Conservation (phyloP, 2,113 vertebrate genomes). For the Ifrita kowaldi region DNA sequence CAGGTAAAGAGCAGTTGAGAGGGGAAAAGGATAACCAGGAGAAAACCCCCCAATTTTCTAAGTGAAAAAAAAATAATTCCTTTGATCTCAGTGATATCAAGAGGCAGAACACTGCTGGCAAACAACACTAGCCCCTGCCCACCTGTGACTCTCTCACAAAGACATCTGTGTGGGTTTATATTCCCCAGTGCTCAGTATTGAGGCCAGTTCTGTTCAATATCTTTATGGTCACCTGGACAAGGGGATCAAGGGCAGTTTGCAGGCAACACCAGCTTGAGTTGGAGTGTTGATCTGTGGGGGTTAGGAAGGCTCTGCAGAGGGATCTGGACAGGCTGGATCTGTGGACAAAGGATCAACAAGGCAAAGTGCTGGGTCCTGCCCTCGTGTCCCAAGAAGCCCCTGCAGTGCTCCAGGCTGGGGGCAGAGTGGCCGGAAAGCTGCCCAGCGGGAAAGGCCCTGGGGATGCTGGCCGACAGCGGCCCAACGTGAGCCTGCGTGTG, state of each 20-base stretch:
- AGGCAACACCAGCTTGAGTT: not conserved
- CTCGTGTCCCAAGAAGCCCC: not conserved
- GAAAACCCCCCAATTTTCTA: not conserved
- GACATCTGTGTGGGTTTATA: not conserved
- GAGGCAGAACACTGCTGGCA: not conserved
- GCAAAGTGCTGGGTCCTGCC: fast-evolving
- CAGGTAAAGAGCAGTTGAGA: not conserved
- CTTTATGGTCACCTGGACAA: not conserved
- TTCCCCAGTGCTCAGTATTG: not conserved
- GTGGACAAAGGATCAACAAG: not conserved
- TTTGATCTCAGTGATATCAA: not conserved
- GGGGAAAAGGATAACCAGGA: not conserved
- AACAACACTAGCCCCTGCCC: not conserved
- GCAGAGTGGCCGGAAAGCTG: not conserved
- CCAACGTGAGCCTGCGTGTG: fast-evolving
- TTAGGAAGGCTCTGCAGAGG: not conserved
- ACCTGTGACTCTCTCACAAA: not conserved
- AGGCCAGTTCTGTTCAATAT: not conserved
- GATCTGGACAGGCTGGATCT: not conserved
- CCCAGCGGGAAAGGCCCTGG: not conserved
- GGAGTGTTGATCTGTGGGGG: not conserved
- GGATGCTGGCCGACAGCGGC: fast-evolving
- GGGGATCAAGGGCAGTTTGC: not conserved
- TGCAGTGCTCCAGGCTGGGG: not conserved
- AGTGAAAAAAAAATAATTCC: not conserved